Evolutionary conservation across 2,797 vertebrate species (phyloP).

Genomic region (Buphagus erythrorhynchus): DNA sequence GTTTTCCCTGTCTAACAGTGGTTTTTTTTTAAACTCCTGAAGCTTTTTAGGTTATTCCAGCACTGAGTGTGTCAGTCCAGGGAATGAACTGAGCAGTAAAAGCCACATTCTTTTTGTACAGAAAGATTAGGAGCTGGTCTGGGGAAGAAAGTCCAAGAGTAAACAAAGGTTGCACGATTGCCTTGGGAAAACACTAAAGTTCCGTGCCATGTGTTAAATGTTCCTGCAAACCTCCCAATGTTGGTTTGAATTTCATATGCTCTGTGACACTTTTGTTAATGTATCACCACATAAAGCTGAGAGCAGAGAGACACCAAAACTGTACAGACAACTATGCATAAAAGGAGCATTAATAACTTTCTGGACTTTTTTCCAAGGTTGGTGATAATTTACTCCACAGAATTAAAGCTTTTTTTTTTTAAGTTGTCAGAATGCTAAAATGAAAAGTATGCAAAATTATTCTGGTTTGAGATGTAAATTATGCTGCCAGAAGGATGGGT

Average conservation of each 20-base stretch:
- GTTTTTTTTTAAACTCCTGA: background rate
- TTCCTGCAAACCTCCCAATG: background rate
- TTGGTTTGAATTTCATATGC: background rate
- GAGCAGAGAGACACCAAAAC: background rate
- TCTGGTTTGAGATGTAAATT: background rate
- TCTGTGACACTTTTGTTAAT: background rate
- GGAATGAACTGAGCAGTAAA: background rate
- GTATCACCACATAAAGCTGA: background rate
- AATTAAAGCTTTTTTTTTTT: background rate
- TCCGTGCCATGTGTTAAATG: background rate
- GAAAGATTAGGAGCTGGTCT: background rate
- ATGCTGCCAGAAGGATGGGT: slow-evolving; percentile 3
- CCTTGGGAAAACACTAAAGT: background rate
- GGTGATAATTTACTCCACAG: background rate
- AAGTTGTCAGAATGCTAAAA: slow-evolving; percentile 14
- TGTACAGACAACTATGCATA: background rate
- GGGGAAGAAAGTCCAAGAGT: background rate
- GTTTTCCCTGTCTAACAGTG: background rate
- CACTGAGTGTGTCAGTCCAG: background rate
- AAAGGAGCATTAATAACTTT: background rate
- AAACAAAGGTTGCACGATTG: background rate
- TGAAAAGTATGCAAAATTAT: slow-evolving; percentile 15
- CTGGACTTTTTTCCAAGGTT: background rate
- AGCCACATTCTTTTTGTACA: background rate
- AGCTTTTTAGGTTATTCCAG: background rate